These are phyloP conservation scores for Tenebrosternarchus preto DNA, from an alignment of 2,113 vertebrate genomes.

Conservation along the genomic window DNA sequence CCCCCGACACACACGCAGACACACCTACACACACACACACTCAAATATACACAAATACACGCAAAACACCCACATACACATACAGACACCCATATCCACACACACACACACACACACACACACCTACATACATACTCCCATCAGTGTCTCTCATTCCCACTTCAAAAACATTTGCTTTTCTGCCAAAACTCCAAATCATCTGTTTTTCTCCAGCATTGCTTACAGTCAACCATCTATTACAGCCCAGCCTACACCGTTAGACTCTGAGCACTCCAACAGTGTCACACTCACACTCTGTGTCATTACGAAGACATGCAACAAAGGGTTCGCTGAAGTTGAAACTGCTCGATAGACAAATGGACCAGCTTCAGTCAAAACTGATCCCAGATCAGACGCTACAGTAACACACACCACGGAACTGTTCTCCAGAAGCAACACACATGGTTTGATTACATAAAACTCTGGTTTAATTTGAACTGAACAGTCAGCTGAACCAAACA, in stretches of 20 bases:
- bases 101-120: constrained; percentile 34
- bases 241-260: not conserved
- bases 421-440: no score
- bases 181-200: constrained; percentile 17
- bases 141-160: constrained; percentile 3
- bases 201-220: constrained; percentile 3
- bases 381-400: no score
- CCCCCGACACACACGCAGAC: constrained; percentile 30
- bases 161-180: constrained; percentile 17
- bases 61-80: constrained; percentile 36
- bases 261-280: not conserved
- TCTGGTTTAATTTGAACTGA: no score
- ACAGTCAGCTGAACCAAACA: no score
- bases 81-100: constrained; percentile 31
- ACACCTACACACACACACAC: constrained; percentile 23
- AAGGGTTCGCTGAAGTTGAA: no score
- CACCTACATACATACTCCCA: constrained; percentile 17
- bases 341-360: no score
- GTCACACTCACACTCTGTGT: not conserved
- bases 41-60: constrained; percentile 60
- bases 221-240: constrained; percentile 2
- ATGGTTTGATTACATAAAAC: no score
- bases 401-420: no score
- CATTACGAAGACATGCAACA: no score
- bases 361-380: no score